Percentiles rank a stretch among this genome's conserved stretches.
Evolutionary conservation across 2,888 invertebrate genomes (phyloP).

Genomic region (Rotaria magnacalcarata): DNA sequence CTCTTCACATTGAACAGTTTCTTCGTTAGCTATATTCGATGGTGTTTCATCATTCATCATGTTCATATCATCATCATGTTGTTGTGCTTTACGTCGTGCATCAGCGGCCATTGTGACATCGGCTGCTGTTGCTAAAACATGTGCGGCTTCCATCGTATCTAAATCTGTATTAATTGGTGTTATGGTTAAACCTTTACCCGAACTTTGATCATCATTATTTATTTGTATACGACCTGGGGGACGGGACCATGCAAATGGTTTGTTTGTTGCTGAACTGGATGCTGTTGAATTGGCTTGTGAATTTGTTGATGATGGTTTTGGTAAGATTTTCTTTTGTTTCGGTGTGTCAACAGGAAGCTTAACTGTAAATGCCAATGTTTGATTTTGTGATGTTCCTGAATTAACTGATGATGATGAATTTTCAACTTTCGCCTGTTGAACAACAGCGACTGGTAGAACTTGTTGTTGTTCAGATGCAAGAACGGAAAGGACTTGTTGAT

Average conservation of each 20-base stretch:
- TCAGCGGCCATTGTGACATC: conserved; percentile 4
- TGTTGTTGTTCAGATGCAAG: not conserved
- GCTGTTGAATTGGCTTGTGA: not conserved
- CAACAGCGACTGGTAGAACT: not conserved
- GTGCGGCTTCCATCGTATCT: conserved; percentile 15
- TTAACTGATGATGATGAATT: not conserved
- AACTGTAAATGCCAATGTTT: not conserved
- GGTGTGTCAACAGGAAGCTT: not conserved
- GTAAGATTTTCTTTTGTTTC: conserved; percentile 1
- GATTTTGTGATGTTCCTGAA: not conserved
- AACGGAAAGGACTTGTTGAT: not conserved
- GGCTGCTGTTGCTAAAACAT: not conserved
- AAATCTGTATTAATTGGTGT: not conserved
- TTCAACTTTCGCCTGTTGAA: conserved; percentile 2
- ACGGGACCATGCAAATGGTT: not conserved
- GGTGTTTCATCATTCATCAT: conserved; percentile 28
- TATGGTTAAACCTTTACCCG: not conserved
- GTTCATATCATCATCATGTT: conserved; percentile 18
- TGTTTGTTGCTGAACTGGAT: not conserved
- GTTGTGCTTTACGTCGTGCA: not conserved
- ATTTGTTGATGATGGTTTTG: not conserved
- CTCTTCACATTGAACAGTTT: not conserved
- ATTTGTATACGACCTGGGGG: not conserved
- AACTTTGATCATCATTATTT: not conserved
- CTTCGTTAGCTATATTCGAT: not conserved